phyloP scores from a whole-genome alignment of 2,888 invertebrate species.

The Dryomyza anilis region DNA sequence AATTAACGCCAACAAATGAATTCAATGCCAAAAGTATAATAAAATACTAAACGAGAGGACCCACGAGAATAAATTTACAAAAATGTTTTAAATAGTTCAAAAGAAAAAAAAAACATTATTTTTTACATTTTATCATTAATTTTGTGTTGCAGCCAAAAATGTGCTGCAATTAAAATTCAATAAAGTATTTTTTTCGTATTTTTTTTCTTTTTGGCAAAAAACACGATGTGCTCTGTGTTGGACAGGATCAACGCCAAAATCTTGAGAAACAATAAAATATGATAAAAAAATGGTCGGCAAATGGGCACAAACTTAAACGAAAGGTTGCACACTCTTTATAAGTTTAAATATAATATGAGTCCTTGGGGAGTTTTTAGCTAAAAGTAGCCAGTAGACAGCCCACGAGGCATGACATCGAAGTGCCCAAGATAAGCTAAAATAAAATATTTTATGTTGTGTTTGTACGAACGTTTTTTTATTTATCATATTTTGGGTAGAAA shows the following conservation, averaged over 20 bases:
- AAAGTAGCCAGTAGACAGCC: too few species aligned
- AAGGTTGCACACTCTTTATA: background rate
- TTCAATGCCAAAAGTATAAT: too few species aligned
- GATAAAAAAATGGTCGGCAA: too few species aligned
- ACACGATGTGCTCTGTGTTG: too few species aligned
- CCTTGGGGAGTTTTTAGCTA: constrained; percentile 16
- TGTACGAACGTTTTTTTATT: too few species aligned
- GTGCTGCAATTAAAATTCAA: constrained; percentile 24
- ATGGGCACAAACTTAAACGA: background rate
- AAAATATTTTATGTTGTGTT: too few species aligned
- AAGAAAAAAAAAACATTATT: background rate
- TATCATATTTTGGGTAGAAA: too few species aligned
- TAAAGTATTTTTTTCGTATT: constrained; percentile 32
- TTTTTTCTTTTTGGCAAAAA: too few species aligned
- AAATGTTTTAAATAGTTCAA: background rate
- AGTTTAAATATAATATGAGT: constrained; percentile 14
- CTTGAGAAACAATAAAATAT: too few species aligned
- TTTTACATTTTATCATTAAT: background rate
- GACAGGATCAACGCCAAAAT: too few species aligned
- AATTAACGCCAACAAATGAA: too few species aligned
- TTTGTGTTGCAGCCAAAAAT: background rate
- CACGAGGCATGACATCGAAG: background rate
- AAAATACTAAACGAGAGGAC: too few species aligned
- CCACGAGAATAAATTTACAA: background rate
- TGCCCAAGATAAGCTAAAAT: constrained; percentile 1